Evolutionary conservation across 2,113 vertebrate species (phyloP).

Genomic region (Ceyx melanurus): DNA sequence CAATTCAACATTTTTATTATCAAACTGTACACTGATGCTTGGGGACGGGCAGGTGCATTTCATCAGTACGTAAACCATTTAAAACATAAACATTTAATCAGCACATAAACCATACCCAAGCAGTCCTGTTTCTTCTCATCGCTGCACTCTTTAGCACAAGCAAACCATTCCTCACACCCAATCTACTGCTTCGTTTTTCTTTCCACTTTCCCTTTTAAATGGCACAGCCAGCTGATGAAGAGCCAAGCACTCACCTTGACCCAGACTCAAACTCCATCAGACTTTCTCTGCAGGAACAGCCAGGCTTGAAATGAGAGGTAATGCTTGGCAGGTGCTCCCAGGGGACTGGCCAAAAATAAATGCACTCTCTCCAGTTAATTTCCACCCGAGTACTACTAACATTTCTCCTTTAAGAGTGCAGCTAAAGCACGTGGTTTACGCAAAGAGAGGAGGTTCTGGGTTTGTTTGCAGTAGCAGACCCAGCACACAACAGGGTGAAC

Average conservation of each 20-base stretch:
- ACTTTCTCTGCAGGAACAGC: slow-evolving; percentile 41
- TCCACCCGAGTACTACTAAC: not conserved
- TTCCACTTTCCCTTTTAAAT: not conserved
- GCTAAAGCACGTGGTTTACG: not conserved
- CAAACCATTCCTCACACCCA: not conserved
- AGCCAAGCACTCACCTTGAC: slow-evolving; percentile 55
- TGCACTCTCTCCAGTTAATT: slow-evolving; percentile 20
- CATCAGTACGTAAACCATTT: not conserved
- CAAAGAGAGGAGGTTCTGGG: not conserved
- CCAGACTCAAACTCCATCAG: slow-evolving; percentile 34
- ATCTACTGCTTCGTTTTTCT: not conserved
- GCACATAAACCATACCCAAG: not conserved
- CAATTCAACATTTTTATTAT: not conserved
- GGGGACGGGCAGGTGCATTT: slow-evolving; percentile 4
- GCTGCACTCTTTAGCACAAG: not conserved
- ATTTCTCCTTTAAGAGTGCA: slow-evolving; percentile 1
- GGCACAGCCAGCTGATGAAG: not conserved
- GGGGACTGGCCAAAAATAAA: slow-evolving; percentile 42
- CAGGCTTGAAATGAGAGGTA: slow-evolving; percentile 34
- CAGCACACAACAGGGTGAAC: not conserved
- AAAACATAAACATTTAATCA: not conserved
- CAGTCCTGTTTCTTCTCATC: not conserved
- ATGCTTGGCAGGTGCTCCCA: slow-evolving; percentile 17
- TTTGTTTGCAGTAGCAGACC: not conserved
- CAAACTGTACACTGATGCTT: not conserved